Evolutionary conservation across 2,888 invertebrate genomes (phyloP).

Genomic region (Dicranocentrus wangi): DNA sequence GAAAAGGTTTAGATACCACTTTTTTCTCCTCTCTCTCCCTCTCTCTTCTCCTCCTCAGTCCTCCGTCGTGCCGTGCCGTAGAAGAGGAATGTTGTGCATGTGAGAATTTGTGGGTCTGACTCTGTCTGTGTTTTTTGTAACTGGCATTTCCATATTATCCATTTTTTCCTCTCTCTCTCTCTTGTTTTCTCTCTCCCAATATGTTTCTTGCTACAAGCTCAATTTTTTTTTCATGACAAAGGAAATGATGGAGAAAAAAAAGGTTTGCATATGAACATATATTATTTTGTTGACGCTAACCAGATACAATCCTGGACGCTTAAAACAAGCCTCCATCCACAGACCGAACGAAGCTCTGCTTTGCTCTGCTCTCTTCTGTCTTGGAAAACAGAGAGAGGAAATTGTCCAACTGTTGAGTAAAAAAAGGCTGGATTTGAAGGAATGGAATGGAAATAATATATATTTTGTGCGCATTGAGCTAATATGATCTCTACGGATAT

Average conservation of each 20-base stretch:
- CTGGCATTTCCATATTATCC: too few relatives aligned
- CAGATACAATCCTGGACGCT: slow-evolving; percentile 61
- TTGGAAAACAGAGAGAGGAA: slow-evolving; percentile 12
- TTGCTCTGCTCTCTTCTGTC: neutral
- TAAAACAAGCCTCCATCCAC: slow-evolving; percentile 33
- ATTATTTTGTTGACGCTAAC: slow-evolving; percentile 65
- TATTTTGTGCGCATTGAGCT: too few relatives aligned
- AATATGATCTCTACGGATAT: too few relatives aligned
- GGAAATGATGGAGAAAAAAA: slow-evolving; percentile 63
- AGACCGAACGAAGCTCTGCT: neutral
- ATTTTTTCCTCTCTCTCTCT: neutral
- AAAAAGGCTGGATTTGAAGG: too few relatives aligned
- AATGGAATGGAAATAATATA: too few relatives aligned
- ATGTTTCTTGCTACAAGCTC: slow-evolving; percentile 19
- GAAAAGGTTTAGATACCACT: slow-evolving; percentile 49
- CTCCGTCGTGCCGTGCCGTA: too few relatives aligned
- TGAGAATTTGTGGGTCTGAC: neutral
- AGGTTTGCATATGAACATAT: slow-evolving; percentile 62
- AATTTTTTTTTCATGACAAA: slow-evolving; percentile 47
- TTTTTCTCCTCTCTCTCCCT: slow-evolving; percentile 8
- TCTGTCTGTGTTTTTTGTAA: slow-evolving; percentile 16
- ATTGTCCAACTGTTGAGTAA: slow-evolving; percentile 52
- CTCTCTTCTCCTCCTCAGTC: neutral
- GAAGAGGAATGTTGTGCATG: slow-evolving; percentile 4
- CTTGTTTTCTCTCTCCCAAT: slow-evolving; percentile 2